These are phyloP conservation scores for Stegana nigrithorax DNA, from an alignment of 2,888 invertebrate species.

Conservation along the genomic window DNA sequence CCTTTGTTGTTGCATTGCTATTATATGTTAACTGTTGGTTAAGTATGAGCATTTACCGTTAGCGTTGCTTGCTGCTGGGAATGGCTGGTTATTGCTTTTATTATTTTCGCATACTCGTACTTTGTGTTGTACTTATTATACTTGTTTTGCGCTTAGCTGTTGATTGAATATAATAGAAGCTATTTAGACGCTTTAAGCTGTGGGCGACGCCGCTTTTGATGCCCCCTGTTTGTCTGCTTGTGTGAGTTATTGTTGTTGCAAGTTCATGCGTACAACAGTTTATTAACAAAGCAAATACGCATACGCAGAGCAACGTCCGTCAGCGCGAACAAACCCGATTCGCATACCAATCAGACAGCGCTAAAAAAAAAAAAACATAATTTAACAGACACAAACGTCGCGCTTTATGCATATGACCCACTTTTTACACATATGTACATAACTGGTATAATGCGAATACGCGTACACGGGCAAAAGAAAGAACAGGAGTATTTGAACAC, in stretches of 20 bases:
- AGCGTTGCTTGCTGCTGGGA: neutral
- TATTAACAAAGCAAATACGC: neutral
- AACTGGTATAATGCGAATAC: neutral
- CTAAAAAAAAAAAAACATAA: neutral
- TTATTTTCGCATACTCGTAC: too few relatives aligned
- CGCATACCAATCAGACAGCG: slow-evolving; percentile 34
- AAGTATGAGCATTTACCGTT: slow-evolving; percentile 10
- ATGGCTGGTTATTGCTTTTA: too few relatives aligned
- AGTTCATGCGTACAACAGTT: neutral
- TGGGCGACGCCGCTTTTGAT: too few relatives aligned
- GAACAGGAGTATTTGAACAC: too few relatives aligned
- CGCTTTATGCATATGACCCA: slow-evolving; percentile 59
- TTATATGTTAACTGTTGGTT: neutral
- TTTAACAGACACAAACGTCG: slow-evolving; percentile 34
- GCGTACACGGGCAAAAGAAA: too few relatives aligned
- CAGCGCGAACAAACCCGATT: slow-evolving; percentile 30
- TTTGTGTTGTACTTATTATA: neutral
- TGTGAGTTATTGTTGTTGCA: neutral
- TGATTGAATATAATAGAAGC: too few relatives aligned
- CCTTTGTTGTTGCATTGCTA: too few relatives aligned
- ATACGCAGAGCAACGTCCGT: too few relatives aligned
- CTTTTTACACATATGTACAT: slow-evolving; percentile 28
- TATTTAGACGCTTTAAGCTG: too few relatives aligned
- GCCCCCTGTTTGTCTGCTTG: neutral
- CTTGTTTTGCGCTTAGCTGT: too few relatives aligned